phyloP scores from a whole-genome alignment of 2,888 invertebrate species.

The Aphidius colemani region DNA sequence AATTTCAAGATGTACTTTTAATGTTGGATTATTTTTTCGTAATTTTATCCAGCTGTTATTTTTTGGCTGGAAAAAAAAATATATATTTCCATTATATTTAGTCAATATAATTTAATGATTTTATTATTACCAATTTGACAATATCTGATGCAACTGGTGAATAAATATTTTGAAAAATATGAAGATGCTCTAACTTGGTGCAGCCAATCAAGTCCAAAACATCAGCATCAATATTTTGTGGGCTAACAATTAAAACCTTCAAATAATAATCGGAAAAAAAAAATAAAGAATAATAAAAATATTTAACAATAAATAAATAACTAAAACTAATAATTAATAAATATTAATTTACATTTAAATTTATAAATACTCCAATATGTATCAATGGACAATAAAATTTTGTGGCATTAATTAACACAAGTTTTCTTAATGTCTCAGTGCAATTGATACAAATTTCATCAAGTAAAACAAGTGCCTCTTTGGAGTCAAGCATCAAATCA shows the following conservation, averaged over 20 bases:
- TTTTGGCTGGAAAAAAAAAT: conserved; percentile 47
- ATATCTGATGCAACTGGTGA: conserved; percentile 65
- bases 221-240: conserved; percentile 78
- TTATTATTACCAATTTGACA: conserved; percentile 59
- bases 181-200: conserved; percentile 69
- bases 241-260: conserved; percentile 69
- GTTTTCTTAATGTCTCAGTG: conserved; percentile 66
- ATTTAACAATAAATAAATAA: background rate
- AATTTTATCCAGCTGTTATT: conserved; percentile 61
- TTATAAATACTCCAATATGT: conserved; percentile 77
- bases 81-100: background rate
- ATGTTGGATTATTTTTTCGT: conserved; percentile 65
- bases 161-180: conserved; percentile 75
- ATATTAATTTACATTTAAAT: conserved; percentile 65
- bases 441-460: conserved; percentile 74
- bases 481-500: conserved; percentile 75
- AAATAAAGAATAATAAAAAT: background rate
- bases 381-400: conserved; percentile 71
- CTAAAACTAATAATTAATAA: background rate
- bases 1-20: conserved; percentile 73
- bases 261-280: background rate
- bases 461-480: conserved; percentile 72
- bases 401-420: conserved; percentile 77
- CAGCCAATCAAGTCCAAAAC: conserved; percentile 71
- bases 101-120: conserved; percentile 56